Percentiles rank a stretch among this genome's conserved stretches.
phyloP scores from a whole-genome alignment of 2,797 vertebrate genomes.

The Cephalopachus bancanus region DNA sequence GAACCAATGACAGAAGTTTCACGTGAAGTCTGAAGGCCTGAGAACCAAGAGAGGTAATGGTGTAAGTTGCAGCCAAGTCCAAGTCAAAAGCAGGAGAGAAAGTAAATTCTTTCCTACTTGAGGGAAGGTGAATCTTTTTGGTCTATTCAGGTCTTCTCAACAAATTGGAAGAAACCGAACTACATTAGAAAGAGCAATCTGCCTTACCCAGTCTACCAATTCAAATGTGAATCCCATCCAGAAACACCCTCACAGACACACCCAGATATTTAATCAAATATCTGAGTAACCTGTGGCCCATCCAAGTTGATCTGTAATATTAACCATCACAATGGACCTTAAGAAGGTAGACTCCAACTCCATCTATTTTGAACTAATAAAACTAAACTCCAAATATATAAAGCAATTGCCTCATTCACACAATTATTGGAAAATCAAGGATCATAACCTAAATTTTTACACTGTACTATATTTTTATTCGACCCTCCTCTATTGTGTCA shows the following conservation, averaged over 20 bases:
- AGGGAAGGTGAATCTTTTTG: not conserved
- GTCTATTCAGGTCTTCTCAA: not conserved
- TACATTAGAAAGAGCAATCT: not conserved
- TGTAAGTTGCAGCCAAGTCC: not conserved
- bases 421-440: not conserved
- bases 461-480: slow-evolving; percentile 41
- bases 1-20: not conserved
- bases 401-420: not conserved
- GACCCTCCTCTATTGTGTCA: not conserved
- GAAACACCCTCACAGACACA: not conserved
- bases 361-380: slow-evolving; percentile 29
- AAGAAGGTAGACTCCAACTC: not conserved
- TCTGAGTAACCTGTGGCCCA: not conserved
- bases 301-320: not conserved
- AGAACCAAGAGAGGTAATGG: not conserved
- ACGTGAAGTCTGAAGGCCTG: not conserved
- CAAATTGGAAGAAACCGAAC: not conserved
- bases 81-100: not conserved
- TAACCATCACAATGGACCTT: not conserved
- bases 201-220: not conserved
- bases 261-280: slow-evolving; percentile 1
- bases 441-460: slow-evolving; percentile 17
- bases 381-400: not conserved
- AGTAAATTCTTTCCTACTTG: not conserved
- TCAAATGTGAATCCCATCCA: not conserved